Evolutionary conservation across 1,140 invertebrate species (phyloP), one percentile per base, ranked within the genome.

Genomic region (Drosophila punjabiensis): DNA sequence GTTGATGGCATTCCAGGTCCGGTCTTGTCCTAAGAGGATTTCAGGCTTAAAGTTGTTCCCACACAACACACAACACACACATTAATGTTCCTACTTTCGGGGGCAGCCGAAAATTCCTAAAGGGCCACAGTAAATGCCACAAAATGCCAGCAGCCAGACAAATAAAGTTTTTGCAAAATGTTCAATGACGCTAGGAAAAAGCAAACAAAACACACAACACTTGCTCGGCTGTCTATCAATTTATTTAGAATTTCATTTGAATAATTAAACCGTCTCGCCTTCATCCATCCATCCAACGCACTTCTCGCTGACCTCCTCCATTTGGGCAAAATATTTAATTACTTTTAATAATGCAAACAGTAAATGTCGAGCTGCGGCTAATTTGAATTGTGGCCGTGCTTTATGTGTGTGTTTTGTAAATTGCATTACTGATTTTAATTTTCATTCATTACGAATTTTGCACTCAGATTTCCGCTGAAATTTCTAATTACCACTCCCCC

Each of bases 211-310:
- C 37, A 52, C 43, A 24, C 32, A 45, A 45, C 37, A n/a, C n/a
- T 6, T 53, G 50, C 16, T 52, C 60, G n/a, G 30, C 64, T 33
- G 45, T 16, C 45, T 53, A 53, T 75, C 47, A 39, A 37, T 73
- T 61, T 52, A 82, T 79, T 76, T 71, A 64, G 62, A 56, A 60
- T 60, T 67, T 50, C 67, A 75, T 83, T 84, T 81, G 28, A 84
- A 84, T 81, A 84, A 81, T 83, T 71, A 70, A 71, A 76, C 16
- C 63, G 69, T 65, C 64, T 69, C 50, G 70, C 50, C 50, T 58
- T 69, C 45, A 50, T 32, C 47, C 59, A 37, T 45, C 47, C 32
- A 24, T 24, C 24, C 24, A 37, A 37, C 37, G 13, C 52, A 59
- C 39, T 39, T 50, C 58, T 35, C 28, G 43, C 56, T 58, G 65